phyloP scores from a whole-genome alignment of 1,140 invertebrate genomes.

The Drosophila baimaii region DNA sequence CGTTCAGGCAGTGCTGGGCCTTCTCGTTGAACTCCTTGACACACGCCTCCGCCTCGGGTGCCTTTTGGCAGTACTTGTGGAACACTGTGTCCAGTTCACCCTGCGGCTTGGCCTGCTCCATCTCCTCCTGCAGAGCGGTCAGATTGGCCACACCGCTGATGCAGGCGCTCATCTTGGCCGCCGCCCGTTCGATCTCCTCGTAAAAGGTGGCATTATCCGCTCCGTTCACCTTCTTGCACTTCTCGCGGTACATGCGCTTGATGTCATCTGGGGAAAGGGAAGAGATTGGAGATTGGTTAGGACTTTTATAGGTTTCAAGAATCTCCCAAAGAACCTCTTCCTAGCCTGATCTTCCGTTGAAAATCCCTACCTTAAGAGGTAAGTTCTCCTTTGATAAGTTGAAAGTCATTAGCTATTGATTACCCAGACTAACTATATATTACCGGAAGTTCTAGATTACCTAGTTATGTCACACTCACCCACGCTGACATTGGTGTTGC shows the following conservation, averaged over 20 bases:
- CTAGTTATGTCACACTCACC: conserved; percentile 50
- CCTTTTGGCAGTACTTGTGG: conserved; percentile 87
- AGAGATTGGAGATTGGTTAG: background rate
- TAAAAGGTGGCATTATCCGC: conserved; percentile 63
- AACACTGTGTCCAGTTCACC: conserved; percentile 89
- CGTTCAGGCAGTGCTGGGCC: conserved; percentile 87
- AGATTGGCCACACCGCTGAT: conserved; percentile 85
- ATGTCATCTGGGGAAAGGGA: conserved; percentile 43
- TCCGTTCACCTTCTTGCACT: conserved; percentile 74
- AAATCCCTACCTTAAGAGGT: too few species aligned
- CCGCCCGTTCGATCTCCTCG: conserved; percentile 74
- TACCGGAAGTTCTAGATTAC: background rate
- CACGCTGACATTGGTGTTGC: conserved; percentile 66
- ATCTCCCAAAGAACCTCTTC: too few species aligned
- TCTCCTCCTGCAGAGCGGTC: conserved; percentile 86
- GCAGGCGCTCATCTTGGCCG: conserved; percentile 83
- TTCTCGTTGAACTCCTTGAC: conserved; percentile 86
- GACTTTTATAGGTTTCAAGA: too few species aligned
- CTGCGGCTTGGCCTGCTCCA: conserved; percentile 86
- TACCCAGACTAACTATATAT: too few species aligned
- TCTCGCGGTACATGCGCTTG: conserved; percentile 68
- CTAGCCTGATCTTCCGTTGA: too few species aligned
- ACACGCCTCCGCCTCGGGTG: conserved; percentile 86
- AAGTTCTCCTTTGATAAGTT: background rate
- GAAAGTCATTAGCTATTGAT: background rate